A percentile compares a stretch with the other conserved stretches of the same genome.
Evolutionary conservation across 2,888 invertebrate species (phyloP).

Genomic region (Tridacna crocea): DNA sequence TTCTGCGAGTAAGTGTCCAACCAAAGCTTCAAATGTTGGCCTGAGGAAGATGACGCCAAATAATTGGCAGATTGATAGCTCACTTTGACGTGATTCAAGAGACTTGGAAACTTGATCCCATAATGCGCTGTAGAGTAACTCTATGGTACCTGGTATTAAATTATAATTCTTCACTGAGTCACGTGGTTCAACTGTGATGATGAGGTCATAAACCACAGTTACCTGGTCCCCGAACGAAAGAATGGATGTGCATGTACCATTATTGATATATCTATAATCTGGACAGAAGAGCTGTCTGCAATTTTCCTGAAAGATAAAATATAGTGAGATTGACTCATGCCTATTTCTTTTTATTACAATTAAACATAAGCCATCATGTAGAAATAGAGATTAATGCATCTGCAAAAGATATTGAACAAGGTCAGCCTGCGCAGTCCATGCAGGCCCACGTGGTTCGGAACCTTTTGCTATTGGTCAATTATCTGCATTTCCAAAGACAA

Average conservation of each 20-base stretch:
- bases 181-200: constrained; percentile 1
- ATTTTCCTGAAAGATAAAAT: constrained; percentile 8
- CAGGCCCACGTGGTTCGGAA: too few species aligned
- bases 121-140: not conserved
- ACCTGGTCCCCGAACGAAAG: not conserved
- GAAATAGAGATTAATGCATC: too few species aligned
- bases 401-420: too few species aligned
- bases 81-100: not conserved
- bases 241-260: not conserved
- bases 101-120: not conserved
- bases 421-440: too few species aligned
- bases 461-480: too few species aligned
- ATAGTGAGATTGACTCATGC: too few species aligned
- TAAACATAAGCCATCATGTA: too few species aligned
- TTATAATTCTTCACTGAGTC: not conserved
- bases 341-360: too few species aligned
- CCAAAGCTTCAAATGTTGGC: not conserved
- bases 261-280: constrained; percentile 1
- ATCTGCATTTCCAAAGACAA: too few species aligned
- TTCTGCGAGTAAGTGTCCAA: not conserved
- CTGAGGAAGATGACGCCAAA: not conserved
- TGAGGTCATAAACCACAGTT: not conserved
- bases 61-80: not conserved
- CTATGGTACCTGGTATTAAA: not conserved
- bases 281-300: constrained; percentile 5